Percentiles rank a stretch among this genome's conserved stretches.
Conservation (phyloP, 2,113 vertebrate genomes). For the Puntigrus tetrazona region DNA sequence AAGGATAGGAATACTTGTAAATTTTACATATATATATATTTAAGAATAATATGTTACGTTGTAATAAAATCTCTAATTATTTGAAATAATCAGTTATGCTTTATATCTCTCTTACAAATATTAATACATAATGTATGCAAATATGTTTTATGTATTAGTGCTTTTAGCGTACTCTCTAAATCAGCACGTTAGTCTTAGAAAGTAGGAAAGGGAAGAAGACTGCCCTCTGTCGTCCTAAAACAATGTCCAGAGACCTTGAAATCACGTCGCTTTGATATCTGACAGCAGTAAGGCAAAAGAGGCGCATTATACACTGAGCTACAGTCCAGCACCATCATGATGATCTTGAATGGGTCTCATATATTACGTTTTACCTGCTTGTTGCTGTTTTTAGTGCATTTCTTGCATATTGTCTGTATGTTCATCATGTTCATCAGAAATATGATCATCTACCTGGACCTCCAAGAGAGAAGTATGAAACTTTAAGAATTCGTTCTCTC, state of each 20-base stretch:
- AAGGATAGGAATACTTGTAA: too few relatives aligned
- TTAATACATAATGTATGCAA: too few relatives aligned
- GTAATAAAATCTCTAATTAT: too few relatives aligned
- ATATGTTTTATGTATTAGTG: too few relatives aligned
- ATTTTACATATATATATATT: too few relatives aligned
- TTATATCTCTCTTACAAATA: too few relatives aligned
- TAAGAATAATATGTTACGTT: too few relatives aligned
- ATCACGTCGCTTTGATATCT: background rate
- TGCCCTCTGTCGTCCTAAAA: slow-evolving; percentile 11
- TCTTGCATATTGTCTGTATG: slow-evolving; percentile 43
- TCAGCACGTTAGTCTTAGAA: too few relatives aligned
- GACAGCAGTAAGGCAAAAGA: background rate
- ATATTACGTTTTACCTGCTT: slow-evolving; percentile 9
- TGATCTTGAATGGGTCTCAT: background rate
- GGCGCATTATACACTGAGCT: background rate
- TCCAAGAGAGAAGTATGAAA: slow-evolving; percentile 45
- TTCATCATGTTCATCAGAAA: slow-evolving; percentile 43
- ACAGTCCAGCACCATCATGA: slow-evolving; percentile 10
- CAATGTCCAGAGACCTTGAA: background rate
- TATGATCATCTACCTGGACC: slow-evolving; percentile 50
- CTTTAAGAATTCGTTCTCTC: background rate
- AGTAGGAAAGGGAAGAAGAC: background rate
- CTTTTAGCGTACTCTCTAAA: too few relatives aligned
- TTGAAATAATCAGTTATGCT: too few relatives aligned
- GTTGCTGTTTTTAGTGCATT: slow-evolving; percentile 17